A percentile compares a stretch with the other conserved stretches of the same genome.
Conservation (phyloP, 1,140 invertebrate species). For the Dinoponera quadriceps region DNA sequence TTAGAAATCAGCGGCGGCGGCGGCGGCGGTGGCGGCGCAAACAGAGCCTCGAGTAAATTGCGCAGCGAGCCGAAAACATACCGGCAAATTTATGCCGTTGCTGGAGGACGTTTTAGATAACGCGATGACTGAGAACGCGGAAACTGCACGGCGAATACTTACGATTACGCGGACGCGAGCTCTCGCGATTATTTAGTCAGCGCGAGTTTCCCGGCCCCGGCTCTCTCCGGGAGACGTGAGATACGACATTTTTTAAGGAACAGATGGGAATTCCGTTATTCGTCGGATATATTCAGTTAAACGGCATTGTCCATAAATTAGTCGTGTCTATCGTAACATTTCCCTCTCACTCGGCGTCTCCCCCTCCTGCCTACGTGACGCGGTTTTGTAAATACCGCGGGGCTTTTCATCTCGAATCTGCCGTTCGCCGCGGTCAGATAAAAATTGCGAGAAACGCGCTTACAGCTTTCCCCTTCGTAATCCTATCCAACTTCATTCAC, state of each 20-base stretch:
- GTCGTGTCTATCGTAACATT: not conserved
- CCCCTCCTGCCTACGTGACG: not conserved
- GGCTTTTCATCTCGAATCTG: not conserved
- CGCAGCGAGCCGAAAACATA: constrained; percentile 41
- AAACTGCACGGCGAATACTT: constrained; percentile 52
- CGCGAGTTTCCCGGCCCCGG: constrained; percentile 6
- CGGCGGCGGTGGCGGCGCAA: constrained; percentile 1
- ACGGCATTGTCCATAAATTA: not conserved
- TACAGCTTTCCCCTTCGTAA: constrained; percentile 38
- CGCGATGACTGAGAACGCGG: constrained; percentile 49
- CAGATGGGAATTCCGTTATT: not conserved
- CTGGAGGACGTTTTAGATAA: constrained; percentile 33
- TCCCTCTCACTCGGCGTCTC: not conserved
- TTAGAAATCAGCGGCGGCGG: constrained; percentile 50
- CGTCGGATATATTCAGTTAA: constrained; percentile 1
- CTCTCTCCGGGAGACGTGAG: not conserved
- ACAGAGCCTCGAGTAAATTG: constrained; percentile 51
- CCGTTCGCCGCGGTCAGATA: not conserved
- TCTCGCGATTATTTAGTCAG: constrained; percentile 30
- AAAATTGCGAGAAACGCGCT: constrained; percentile 37
- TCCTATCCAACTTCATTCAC: constrained; percentile 39
- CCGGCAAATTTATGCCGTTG: constrained; percentile 62
- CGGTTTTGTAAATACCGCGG: not conserved
- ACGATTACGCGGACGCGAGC: constrained; percentile 21
- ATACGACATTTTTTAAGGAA: constrained; percentile 2